Base-by-base conservation (phyloP, 1,140 invertebrate species). In the Aplysia californica region DNA sequence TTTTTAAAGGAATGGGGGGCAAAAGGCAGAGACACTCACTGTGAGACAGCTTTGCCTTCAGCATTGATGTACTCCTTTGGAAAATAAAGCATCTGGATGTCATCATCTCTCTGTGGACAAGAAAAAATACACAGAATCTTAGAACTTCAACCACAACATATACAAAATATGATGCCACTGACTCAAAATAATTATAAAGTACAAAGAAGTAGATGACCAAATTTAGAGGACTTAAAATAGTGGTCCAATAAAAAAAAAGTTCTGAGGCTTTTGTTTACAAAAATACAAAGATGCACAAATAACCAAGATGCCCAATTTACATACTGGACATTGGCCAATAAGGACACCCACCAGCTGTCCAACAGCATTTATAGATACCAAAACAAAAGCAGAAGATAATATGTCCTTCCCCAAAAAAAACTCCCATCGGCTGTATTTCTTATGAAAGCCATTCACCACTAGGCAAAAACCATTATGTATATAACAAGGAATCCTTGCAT, bases 31-130 rank as follows among this genome's bases (percentile, higher is more conserved):
- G n/a, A n/a, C n/a, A 39, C 81, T 80, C 74, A 88, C 87, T 83
- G 82, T 4, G 84, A 84, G 10, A 87, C 81, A 26, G 81, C 79
- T 29, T 75, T 79, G 29, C 82, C 82, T 59, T 82, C 79, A 39
- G 76, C 77, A 38, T 81, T 84, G 38, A 86, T 82, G 67, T 84
- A 83, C 35, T 86, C 84, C 56, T 83, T 86, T 38, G 83, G 86
- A 64, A 87, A 84, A 74, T 79, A 82, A 38, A 86, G 72, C 70
- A 80, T 76, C 77, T 86, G 83, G 21, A 66, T 78, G 72, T 84
- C 84, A 86, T 94, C 92, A 96, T 92, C 80, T 93, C 80, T 68
- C 87, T 89, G 55, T 36, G 78, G 36, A 56, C 41, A 56, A 21
- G 44, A 61, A 69, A 44, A 38, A 68, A 10, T 20, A 33, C 5